Evolutionary conservation across 2,113 vertebrate species (phyloP).

Genomic region (Prunella himalayana): DNA sequence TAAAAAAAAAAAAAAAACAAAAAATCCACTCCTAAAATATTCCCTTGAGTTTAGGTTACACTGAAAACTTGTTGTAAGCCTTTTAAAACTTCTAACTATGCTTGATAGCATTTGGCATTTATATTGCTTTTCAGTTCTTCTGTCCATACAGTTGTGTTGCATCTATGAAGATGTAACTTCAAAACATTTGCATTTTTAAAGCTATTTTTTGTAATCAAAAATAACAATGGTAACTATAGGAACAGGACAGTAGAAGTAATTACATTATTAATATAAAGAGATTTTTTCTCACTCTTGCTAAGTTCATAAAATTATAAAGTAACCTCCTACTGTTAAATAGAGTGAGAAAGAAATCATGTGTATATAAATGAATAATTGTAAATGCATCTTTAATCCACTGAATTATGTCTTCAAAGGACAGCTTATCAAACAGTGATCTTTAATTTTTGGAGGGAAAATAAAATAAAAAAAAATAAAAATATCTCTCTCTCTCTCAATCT

Average conservation of each 20-base stretch:
- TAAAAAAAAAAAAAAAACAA: neutral
- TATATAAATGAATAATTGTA: neutral
- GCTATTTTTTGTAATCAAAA: neutral
- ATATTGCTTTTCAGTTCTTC: neutral
- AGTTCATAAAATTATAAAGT: neutral
- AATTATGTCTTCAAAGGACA: neutral
- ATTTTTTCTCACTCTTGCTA: neutral
- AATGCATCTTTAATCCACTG: neutral
- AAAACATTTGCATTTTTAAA: neutral
- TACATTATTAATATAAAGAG: neutral
- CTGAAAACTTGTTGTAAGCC: neutral
- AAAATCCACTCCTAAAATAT: neutral
- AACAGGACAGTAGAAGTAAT: neutral
- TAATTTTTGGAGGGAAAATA: neutral
- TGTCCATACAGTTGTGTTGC: neutral
- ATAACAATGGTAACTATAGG: neutral
- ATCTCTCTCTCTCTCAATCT: neutral
- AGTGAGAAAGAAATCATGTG: neutral
- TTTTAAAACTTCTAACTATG: neutral
- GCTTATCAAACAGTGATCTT: neutral
- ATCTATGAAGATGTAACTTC: neutral
- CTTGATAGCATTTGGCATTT: neutral
- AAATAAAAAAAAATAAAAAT: neutral
- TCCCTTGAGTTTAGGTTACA: neutral
- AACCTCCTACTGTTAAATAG: neutral